Conservation (phyloP, 2,113 vertebrate genomes). For the Onychorhynchus coronatus region DNA sequence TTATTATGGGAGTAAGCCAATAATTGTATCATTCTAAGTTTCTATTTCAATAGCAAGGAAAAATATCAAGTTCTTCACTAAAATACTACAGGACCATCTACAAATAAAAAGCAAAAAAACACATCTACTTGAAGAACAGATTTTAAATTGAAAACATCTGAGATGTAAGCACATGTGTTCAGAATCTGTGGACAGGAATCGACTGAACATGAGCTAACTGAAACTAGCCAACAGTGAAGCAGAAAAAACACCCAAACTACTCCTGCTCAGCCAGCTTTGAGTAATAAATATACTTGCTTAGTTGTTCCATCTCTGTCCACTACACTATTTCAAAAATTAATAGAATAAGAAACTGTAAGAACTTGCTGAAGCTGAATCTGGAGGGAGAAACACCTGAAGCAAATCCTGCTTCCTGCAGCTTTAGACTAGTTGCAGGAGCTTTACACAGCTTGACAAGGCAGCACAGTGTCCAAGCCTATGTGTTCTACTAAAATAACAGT, state of each 20-base stretch:
- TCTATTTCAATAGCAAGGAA: conserved; percentile 4
- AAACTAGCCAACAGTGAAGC: background rate
- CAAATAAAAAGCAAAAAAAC: background rate
- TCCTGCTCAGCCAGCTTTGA: background rate
- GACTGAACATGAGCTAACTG: background rate
- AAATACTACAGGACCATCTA: background rate
- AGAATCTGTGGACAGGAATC: background rate
- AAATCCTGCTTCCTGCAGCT: background rate
- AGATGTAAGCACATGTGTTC: background rate
- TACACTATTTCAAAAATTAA: background rate
- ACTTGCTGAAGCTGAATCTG: background rate
- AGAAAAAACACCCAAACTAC: background rate
- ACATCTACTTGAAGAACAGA: background rate
- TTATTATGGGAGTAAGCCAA: background rate
- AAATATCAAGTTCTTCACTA: background rate
- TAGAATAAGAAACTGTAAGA: background rate
- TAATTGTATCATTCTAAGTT: background rate
- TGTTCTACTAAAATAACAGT: background rate
- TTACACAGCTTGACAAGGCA: background rate
- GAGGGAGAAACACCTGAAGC: background rate
- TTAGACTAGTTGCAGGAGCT: background rate
- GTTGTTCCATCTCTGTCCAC: background rate
- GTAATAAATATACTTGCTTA: background rate
- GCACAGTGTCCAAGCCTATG: background rate
- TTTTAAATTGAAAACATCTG: conserved; percentile 34